Evolutionary conservation across 2,113 vertebrate genomes (phyloP).

Genomic region (Tupaia chinensis): DNA sequence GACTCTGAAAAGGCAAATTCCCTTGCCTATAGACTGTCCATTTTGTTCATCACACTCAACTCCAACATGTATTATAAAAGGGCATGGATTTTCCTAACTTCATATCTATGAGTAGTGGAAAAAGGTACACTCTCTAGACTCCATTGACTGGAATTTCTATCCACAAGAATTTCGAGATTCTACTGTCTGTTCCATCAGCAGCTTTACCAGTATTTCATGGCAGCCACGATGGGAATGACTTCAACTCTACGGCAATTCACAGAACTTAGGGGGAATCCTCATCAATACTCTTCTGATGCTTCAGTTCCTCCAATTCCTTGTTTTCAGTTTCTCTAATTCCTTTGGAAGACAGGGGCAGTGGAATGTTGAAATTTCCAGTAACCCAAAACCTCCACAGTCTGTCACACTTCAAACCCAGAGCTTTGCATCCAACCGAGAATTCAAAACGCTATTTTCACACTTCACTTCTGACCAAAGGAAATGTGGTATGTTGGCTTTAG

Average conservation of each 20-base stretch:
- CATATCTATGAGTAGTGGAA: not conserved
- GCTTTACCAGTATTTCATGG: accelerated
- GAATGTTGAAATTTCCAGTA: constrained; percentile 82
- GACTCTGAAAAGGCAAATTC: not conserved
- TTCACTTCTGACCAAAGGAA: constrained; percentile 84
- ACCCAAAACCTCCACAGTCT: constrained; percentile 76
- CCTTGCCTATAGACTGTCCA: not conserved
- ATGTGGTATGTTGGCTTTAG: constrained; percentile 80
- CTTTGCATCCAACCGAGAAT: constrained; percentile 72
- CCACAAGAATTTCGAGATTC: not conserved
- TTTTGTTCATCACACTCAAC: not conserved
- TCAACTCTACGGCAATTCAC: not conserved
- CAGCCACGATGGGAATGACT: not conserved
- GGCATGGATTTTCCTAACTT: accelerated
- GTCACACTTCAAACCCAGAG: constrained; percentile 80
- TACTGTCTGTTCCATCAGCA: not conserved
- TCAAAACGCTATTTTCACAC: constrained; percentile 83
- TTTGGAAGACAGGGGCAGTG: constrained; percentile 58
- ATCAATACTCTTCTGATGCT: not conserved
- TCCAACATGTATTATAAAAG: accelerated
- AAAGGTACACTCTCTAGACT: accelerated
- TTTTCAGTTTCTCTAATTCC: constrained; percentile 70
- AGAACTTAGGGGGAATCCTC: not conserved
- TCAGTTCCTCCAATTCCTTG: not conserved
- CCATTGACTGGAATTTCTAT: not conserved